These are phyloP conservation scores for Latheticus oryzae DNA, from an alignment of 2,888 invertebrate species.

Conservation along the genomic window DNA sequence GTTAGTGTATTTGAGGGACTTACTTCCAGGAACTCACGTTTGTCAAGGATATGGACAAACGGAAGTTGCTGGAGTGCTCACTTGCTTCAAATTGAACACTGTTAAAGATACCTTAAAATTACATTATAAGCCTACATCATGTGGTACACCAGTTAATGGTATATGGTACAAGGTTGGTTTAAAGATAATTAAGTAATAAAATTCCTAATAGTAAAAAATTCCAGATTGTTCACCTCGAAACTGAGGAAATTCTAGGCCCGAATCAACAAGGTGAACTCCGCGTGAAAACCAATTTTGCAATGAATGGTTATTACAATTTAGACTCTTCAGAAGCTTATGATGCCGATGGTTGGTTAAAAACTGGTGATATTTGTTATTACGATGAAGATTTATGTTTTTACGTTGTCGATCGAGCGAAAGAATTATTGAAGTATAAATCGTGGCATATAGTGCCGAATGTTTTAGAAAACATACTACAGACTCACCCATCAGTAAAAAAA, in stretches of 20 bases:
- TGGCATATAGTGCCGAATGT: conserved; percentile 65
- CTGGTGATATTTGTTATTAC: conserved; percentile 69
- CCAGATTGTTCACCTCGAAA: conserved; percentile 57
- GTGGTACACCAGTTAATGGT: conserved; percentile 54
- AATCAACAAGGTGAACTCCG: conserved; percentile 69
- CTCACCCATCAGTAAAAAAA: conserved; percentile 57
- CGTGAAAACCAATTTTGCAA: conserved; percentile 61
- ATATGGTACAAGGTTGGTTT: conserved; percentile 54
- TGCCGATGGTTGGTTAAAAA: conserved; percentile 67
- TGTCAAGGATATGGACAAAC: conserved; percentile 59
- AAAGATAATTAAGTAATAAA: too few relatives aligned
- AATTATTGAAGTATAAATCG: conserved; percentile 67
- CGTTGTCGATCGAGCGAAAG: conserved; percentile 68
- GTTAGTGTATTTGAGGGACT: conserved; percentile 53
- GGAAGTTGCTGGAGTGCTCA: conserved; percentile 57
- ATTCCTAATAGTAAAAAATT: too few relatives aligned
- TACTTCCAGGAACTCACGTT: conserved; percentile 59
- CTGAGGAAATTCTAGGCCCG: conserved; percentile 55
- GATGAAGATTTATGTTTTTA: conserved; percentile 67
- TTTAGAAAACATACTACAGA: conserved; percentile 54
- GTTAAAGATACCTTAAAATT: conserved; percentile 52
- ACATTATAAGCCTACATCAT: conserved; percentile 54
- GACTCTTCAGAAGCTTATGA: conserved; percentile 66
- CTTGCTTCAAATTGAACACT: conserved; percentile 51
- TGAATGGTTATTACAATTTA: conserved; percentile 67